Percentiles rank a stretch among this genome's conserved stretches.
Conservation (phyloP, 1,140 invertebrate species). For the Drosophila ambigua region DNA sequence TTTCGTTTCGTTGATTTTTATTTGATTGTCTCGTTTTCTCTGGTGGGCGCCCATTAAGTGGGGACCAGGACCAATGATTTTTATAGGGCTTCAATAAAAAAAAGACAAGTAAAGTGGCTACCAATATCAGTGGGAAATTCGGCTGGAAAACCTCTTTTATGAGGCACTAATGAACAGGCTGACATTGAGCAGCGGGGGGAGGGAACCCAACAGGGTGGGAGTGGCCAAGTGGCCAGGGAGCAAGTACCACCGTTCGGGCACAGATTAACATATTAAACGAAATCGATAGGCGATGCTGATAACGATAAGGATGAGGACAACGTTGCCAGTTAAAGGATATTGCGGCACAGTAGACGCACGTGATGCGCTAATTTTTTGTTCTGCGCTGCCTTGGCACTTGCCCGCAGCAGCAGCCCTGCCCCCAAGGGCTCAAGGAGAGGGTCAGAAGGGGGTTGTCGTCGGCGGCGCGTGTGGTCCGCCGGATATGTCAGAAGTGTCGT, state of each 20-base stretch:
- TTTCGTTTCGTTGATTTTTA: slow-evolving; percentile 64
- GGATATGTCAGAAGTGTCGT: slow-evolving; percentile 82
- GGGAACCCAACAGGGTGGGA: not conserved
- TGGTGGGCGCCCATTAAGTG: slow-evolving; percentile 66
- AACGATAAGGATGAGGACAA: slow-evolving; percentile 36
- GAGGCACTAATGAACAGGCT: slow-evolving; percentile 62
- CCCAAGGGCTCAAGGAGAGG: not conserved
- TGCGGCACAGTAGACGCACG: slow-evolving; percentile 67
- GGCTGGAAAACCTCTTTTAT: slow-evolving; percentile 46
- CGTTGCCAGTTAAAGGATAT: slow-evolving; percentile 65
- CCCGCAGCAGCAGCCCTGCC: slow-evolving; percentile 39
- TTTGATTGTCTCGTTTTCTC: slow-evolving; percentile 49
- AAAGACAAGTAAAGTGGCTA: slow-evolving; percentile 25
- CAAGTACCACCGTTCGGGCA: slow-evolving; percentile 18
- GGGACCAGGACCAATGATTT: slow-evolving; percentile 63
- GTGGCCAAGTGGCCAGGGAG: slow-evolving; percentile 5
- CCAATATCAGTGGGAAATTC: slow-evolving; percentile 13
- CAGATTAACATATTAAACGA: slow-evolving; percentile 82
- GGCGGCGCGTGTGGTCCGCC: slow-evolving; percentile 76
- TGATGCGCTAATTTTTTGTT: slow-evolving; percentile 83
- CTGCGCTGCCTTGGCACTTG: slow-evolving; percentile 64
- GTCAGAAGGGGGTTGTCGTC: slow-evolving; percentile 21
- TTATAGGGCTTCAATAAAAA: slow-evolving; percentile 67
- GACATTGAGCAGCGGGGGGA: not conserved
- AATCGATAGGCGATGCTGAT: slow-evolving; percentile 69